phyloP scores from a whole-genome alignment of 2,888 invertebrate species.

The Iselma pallidipennis region DNA sequence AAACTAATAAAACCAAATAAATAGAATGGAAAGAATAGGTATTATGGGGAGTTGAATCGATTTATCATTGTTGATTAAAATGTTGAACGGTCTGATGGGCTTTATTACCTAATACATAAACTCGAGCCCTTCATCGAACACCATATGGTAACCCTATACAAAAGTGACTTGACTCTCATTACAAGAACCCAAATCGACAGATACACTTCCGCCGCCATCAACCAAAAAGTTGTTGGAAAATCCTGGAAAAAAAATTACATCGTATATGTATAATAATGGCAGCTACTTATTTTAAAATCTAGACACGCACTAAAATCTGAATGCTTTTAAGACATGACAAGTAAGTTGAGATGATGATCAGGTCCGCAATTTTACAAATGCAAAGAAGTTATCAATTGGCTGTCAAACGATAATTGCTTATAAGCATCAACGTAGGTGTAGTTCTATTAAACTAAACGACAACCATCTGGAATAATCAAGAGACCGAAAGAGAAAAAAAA shows the following conservation, averaged over 20 bases:
- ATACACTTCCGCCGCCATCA: too few species aligned
- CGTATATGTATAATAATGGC: background rate
- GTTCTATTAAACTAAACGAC: background rate
- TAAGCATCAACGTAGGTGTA: conserved; percentile 22
- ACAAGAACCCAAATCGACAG: too few species aligned
- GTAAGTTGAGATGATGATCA: background rate
- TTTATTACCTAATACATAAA: background rate
- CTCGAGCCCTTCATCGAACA: background rate
- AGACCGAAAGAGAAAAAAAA: background rate
- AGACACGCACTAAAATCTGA: background rate
- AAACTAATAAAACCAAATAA: background rate
- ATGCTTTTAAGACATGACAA: background rate
- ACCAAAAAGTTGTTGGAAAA: too few species aligned
- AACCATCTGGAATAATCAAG: background rate
- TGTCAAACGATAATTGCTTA: conserved; percentile 50
- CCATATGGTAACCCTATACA: background rate
- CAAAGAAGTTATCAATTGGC: conserved; percentile 51
- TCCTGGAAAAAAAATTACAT: background rate
- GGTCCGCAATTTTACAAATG: conserved; percentile 22
- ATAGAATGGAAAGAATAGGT: too few species aligned
- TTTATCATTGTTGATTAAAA: background rate
- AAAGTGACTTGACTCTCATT: too few species aligned
- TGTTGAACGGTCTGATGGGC: background rate
- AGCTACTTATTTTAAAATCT: background rate
- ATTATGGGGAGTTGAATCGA: background rate